A percentile compares a stretch with the other conserved stretches of the same genome.
Evolutionary conservation across 2,797 vertebrate species (phyloP).

Genomic region (Chelonia mydas): DNA sequence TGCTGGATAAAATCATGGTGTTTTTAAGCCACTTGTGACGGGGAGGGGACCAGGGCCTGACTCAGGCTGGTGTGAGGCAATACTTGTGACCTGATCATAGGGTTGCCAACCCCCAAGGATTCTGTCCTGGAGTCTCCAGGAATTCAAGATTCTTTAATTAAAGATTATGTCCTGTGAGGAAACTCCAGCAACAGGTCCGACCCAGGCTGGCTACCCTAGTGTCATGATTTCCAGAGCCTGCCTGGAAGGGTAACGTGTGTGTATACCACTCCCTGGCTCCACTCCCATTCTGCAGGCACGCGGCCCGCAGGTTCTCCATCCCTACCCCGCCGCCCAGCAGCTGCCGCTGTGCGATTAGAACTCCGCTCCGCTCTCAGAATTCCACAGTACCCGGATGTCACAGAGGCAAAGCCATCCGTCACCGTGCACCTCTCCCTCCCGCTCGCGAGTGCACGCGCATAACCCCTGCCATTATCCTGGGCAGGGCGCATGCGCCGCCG

Average conservation of each 20-base stretch:
- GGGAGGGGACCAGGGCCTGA: too few species aligned
- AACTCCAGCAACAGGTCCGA: background rate
- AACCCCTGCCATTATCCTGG: fast-evolving
- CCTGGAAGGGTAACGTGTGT: background rate
- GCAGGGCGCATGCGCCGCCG: constrained; percentile 62
- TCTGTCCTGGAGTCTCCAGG: too few species aligned
- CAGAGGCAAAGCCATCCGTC: background rate
- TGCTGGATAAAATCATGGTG: too few species aligned
- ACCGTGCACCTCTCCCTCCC: fast-evolving
- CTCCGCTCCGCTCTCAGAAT: background rate
- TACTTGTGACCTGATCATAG: too few species aligned
- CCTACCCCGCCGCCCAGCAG: fast-evolving
- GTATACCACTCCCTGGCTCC: constrained; percentile 7
- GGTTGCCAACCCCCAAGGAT: too few species aligned
- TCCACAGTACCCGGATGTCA: background rate
- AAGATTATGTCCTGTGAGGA: background rate
- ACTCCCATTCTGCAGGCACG: background rate
- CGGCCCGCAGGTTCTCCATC: background rate
- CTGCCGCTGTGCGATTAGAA: background rate
- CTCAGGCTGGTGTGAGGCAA: too few species aligned
- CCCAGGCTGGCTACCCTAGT: background rate
- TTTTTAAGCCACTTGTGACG: too few species aligned
- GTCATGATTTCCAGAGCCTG: background rate
- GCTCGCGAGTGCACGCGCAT: background rate
- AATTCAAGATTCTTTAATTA: background rate